Evolutionary conservation across 2,797 vertebrate species (phyloP), one percentile per base, ranked within the genome.

Genomic region (Melopsittacus undulatus): DNA sequence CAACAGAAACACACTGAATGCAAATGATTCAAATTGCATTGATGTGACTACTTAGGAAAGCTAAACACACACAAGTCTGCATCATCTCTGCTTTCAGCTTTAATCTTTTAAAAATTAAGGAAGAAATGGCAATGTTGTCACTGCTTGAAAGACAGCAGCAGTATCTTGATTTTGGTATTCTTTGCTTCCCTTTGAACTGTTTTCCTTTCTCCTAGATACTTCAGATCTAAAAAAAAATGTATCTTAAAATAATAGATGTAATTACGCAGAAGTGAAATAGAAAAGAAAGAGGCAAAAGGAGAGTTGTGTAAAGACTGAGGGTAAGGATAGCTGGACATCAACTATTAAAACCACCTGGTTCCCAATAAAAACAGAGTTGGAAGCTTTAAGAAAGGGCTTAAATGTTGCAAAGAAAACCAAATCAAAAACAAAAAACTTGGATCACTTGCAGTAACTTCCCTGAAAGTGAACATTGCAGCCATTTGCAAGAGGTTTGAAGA

Each of bases 1-100:
- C 40, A 79, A 81, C 49, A 59, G 26, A 80, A 89, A 78, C 62
- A 83, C 2, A 2, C 14, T 67, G 54, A 95, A 36, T 59, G 43
- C 73, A 88, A 94, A 49, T 3, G 4, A 83, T 69, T 81, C 66
- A 66, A 90, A 63, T 94, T 59, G 88, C 40, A 48, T 63, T 91
- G 70, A 69, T 62, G 21, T 52, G 62, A 86, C 63, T 93, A 45
- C 76, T 93, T 87, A 49, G 57, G 66, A 66, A 93, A 92, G 59
- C 70, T 87, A 87, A 92, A 91, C 0, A 3, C 24, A 10, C 2
- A 1, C 13, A 86, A 83, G 43, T 15, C 36, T 75, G 51, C 43
- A 92, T 62, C 68, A 62, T 78, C 76, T 54, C 21, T 87, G 66
- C 46, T 89, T 86, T 93, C 85, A 91, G 66, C 72, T 96, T 83